Evolutionary conservation across 2,113 vertebrate species (phyloP).

Genomic region (Gymnogyps californianus): DNA sequence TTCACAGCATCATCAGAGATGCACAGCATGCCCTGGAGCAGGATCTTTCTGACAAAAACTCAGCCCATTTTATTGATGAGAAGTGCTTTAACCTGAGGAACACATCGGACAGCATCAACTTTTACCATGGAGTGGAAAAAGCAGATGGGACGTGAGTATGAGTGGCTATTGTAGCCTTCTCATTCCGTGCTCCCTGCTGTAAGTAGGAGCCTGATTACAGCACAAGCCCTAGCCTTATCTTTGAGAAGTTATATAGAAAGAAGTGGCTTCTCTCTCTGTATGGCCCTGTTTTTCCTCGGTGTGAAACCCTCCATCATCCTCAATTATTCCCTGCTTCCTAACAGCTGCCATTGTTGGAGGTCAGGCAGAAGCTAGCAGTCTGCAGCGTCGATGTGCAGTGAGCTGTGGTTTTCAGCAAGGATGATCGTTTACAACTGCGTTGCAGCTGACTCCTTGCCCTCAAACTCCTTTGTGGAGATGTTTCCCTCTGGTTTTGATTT

Average conservation of each 20-base stretch:
- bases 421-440: fast-evolving
- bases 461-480: neutral
- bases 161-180: neutral
- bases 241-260: neutral
- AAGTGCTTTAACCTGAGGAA: constrained; percentile 65
- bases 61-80: constrained; percentile 59
- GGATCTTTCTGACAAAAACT: constrained; percentile 62
- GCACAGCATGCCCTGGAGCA: constrained; percentile 58
- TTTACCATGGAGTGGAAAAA: constrained; percentile 57
- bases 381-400: neutral
- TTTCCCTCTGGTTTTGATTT: neutral
- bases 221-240: neutral
- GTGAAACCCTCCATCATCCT: neutral
- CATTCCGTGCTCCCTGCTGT: fast-evolving
- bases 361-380: neutral
- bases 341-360: neutral
- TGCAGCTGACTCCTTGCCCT: neutral
- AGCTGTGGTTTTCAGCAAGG: neutral
- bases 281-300: neutral
- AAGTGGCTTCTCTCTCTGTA: neutral
- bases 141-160: constrained; percentile 26
- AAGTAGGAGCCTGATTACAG: neutral
- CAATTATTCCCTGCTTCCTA: neutral
- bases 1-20: constrained; percentile 54
- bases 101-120: constrained; percentile 38